Conservation (phyloP, 2,888 invertebrate species). For the Leucophora obtusa region DNA sequence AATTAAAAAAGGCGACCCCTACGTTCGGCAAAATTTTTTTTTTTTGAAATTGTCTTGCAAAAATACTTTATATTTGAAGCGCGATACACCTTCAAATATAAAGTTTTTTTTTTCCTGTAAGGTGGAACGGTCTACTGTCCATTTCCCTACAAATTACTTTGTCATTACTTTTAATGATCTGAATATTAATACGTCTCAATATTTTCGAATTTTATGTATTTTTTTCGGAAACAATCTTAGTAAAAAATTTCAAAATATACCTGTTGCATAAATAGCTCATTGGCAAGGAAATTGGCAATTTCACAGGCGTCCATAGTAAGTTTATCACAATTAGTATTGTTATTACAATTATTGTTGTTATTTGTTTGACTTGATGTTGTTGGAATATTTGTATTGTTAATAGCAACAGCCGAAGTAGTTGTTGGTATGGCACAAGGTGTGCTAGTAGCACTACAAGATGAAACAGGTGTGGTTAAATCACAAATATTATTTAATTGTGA, state of each 20-base stretch:
- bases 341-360: conserved; percentile 38
- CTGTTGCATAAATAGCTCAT: conserved; percentile 91
- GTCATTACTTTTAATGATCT: too few species aligned
- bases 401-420: conserved; percentile 14
- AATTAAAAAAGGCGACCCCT: too few species aligned
- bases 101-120: too few species aligned
- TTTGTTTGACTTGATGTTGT: conserved; percentile 41
- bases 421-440: conserved; percentile 4
- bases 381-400: conserved; percentile 39
- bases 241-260: conserved; percentile 77
- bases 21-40: too few species aligned
- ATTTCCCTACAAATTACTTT: too few species aligned
- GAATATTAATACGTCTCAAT: too few species aligned
- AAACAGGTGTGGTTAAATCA: conserved; percentile 26
- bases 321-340: conserved; percentile 68
- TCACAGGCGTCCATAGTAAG: conserved; percentile 87
- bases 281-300: conserved; percentile 90
- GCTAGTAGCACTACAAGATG: conserved; percentile 1
- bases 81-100: too few species aligned
- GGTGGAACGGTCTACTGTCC: too few species aligned
- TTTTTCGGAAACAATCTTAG: background rate
- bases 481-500: conserved; percentile 42
- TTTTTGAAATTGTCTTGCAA: too few species aligned
- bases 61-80: too few species aligned
- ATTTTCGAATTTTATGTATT: background rate